These are phyloP conservation scores for Dinothrombium tinctorium DNA, from an alignment of 1,140 invertebrate genomes.

Conservation along the genomic window DNA sequence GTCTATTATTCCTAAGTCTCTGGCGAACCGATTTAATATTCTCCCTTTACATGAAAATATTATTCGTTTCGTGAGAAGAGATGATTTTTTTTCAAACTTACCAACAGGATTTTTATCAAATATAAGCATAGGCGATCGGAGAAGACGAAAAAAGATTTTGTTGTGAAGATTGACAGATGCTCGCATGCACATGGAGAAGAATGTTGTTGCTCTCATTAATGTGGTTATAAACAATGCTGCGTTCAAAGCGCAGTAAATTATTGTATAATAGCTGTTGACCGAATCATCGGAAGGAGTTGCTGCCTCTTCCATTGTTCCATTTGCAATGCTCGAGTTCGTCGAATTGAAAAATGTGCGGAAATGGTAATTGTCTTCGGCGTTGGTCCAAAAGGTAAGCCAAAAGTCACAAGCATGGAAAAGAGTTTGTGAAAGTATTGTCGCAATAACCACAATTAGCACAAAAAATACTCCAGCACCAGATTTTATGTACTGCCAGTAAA, in stretches of 20 bases:
- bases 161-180: conserved; percentile 58
- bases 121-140: conserved; percentile 56
- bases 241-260: conserved; percentile 42
- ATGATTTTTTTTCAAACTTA: neutral
- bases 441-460: conserved; percentile 9
- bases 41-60: conserved; percentile 17
- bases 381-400: conserved; percentile 15
- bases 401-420: conserved; percentile 16
- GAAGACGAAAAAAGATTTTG: conserved; percentile 51
- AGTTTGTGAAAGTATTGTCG: conserved; percentile 14
- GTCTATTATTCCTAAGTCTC: conserved; percentile 12
- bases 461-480: neutral
- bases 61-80: conserved; percentile 24
- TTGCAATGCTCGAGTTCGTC: too few relatives aligned
- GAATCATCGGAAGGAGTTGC: too few relatives aligned
- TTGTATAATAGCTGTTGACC: conserved; percentile 17
- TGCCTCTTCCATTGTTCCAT: too few relatives aligned
- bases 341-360: too few relatives aligned
- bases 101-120: conserved; percentile 61
- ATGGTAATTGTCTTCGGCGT: too few relatives aligned
- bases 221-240: conserved; percentile 20
- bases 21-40: conserved; percentile 14
- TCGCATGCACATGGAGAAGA: conserved; percentile 49
- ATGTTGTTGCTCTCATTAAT: conserved; percentile 34
- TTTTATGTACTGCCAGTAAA: conserved; percentile 8